These are phyloP conservation scores for Diarsia mendica DNA, from an alignment of 2,888 invertebrate species.

Conservation along the genomic window DNA sequence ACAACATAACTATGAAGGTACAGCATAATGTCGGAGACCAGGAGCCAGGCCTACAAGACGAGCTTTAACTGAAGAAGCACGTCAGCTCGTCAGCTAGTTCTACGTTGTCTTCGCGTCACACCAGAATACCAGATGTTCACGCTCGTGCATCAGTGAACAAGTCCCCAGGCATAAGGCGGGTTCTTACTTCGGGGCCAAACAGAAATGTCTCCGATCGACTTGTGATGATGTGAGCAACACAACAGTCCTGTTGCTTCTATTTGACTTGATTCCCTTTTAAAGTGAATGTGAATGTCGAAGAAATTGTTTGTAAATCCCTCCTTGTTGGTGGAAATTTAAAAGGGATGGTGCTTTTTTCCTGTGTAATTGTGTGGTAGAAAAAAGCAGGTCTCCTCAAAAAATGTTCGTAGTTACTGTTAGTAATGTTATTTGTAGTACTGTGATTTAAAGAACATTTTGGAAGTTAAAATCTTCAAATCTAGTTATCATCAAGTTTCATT, in stretches of 20 bases:
- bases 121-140: background rate
- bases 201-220: background rate
- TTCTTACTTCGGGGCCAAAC: background rate
- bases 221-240: background rate
- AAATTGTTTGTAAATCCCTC: constrained; percentile 1
- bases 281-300: background rate
- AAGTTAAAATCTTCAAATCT: background rate
- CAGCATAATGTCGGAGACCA: too few species aligned
- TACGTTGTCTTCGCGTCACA: background rate
- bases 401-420: too few species aligned
- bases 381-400: too few species aligned
- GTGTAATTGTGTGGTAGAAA: background rate
- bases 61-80: background rate
- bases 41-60: background rate
- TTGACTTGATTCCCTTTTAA: constrained; percentile 7
- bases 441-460: background rate
- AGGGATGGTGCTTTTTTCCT: background rate
- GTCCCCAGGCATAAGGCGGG: background rate
- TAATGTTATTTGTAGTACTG: too few species aligned
- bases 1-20: too few species aligned
- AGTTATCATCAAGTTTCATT: too few species aligned
- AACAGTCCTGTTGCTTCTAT: constrained; percentile 2
- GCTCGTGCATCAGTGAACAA: background rate
- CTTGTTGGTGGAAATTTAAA: background rate
- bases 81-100: background rate